Conservation (phyloP, 1,140 invertebrate species). For the Himalopsyche phryganea region DNA sequence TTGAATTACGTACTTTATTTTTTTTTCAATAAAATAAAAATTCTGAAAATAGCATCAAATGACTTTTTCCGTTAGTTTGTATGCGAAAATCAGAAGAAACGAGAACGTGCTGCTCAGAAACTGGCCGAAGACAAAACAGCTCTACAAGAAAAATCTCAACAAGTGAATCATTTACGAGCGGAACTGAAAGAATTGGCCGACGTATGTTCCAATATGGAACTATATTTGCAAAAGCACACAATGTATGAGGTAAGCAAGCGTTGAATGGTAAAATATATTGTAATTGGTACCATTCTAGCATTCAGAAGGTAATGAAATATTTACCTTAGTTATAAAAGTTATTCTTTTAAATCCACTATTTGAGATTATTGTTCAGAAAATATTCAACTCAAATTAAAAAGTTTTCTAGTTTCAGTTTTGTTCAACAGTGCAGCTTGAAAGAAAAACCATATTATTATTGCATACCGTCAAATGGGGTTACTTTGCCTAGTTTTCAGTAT, state of each 20-base stretch:
- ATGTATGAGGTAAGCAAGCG: conserved; percentile 48
- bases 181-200: conserved; percentile 48
- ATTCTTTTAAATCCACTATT: no score
- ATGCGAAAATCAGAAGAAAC: conserved; percentile 57
- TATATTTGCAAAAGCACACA: conserved; percentile 51
- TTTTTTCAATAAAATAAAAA: no score
- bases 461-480: no score
- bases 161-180: conserved; percentile 43
- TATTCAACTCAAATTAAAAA: no score
- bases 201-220: conserved; percentile 52
- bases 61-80: no score
- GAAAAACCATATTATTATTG: no score
- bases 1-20: no score
- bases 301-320: background rate
- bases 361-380: no score
- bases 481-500: no score
- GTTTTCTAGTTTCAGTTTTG: no score
- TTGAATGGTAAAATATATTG: background rate
- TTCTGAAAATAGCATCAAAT: no score
- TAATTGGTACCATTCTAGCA: background rate
- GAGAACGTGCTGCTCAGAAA: conserved; percentile 53
- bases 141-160: conserved; percentile 40
- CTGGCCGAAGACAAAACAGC: conserved; percentile 51
- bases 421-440: no score
- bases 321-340: background rate